Base-by-base conservation (phyloP, 2,888 invertebrate species). In the Drosophila birchii region DNA sequence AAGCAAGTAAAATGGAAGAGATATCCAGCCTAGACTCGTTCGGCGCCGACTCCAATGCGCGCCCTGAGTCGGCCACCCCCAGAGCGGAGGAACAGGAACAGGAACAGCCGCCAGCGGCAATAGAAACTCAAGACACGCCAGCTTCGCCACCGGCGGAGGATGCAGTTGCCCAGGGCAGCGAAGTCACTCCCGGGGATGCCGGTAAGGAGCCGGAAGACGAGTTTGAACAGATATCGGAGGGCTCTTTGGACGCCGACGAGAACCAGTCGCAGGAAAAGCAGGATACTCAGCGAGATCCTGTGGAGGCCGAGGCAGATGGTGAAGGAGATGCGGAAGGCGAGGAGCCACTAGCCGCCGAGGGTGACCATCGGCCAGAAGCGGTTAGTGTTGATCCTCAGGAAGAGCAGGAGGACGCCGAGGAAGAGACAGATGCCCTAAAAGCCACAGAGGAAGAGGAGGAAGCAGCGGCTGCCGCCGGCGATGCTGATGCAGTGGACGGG, bases 1-100 rank as follows among this genome's bases (percentile, higher is more conserved):
- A 78, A 67, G 38, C n/a, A 38, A 47, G 1, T 5, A 29, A 23
- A 71, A 92, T 92, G 92, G 92, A 92, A 72, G 92, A 92, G 82
- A 89, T 91, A 80, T 90, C 92, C 76, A 91, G 91, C 62, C 79
- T 91, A 76, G 91, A 91, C 76, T 91, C 91, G 18, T 90, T 90
- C 67, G 88, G 88, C 43, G 88, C 82, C 3, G 91, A 91, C 57
- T 85, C 90, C 47, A 86, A 79, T 34, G 81, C 83, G 11, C 78
- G 84, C 14, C 89, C 89, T 5, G 90, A 90, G 66, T 83, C 91
- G 4, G 86, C 85, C 72, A 81, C 78, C 12, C 84, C 78, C 32
- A 86, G 86, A 20, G 43, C 78, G 12, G 89, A 88, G 47, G 86
- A 90, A n/a, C n/a, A n/a, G n/a, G 43, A 49, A n/a, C 70, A 41